Percentiles rank a stretch among this genome's conserved stretches.
Conservation (phyloP, 2,113 vertebrate genomes). For the Bos javanicus region DNA sequence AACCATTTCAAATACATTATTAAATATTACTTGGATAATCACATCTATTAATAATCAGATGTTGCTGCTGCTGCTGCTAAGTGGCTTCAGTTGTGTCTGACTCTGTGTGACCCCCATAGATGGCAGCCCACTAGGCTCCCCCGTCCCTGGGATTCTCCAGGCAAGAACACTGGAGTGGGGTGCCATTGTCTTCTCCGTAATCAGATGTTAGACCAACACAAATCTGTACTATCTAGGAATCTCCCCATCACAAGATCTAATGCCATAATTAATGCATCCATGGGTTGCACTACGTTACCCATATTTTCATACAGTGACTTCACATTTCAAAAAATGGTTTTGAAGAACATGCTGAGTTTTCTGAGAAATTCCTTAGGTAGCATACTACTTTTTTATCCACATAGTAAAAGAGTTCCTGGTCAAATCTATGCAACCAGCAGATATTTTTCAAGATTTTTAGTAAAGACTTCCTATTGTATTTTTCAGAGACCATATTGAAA, state of each 20-base stretch:
- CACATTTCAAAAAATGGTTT: not conserved
- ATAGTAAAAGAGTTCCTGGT: not conserved
- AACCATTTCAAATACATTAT: not conserved
- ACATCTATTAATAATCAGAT: not conserved
- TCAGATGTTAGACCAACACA: not conserved
- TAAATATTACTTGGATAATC: not conserved
- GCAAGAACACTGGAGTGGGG: not conserved
- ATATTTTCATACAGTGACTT: not conserved
- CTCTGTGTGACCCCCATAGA: not conserved
- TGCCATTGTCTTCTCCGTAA: not conserved
- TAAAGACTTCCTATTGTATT: slow-evolving; percentile 54
- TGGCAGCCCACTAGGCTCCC: not conserved
- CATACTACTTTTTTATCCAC: not conserved
- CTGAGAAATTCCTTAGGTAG: not conserved
- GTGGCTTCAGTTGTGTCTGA: not conserved
- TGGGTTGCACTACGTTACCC: not conserved
- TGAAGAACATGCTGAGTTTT: not conserved
- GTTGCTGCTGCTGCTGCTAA: not conserved
- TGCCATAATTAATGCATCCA: not conserved
- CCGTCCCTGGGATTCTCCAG: not conserved
- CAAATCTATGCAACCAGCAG: not conserved
- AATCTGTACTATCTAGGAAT: not conserved
- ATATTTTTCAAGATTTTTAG: not conserved
- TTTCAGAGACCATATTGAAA: slow-evolving; percentile 65
- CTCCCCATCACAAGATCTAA: not conserved